Conservation (phyloP, 2,888 invertebrate genomes). For the Gandaritis pyraliata region DNA sequence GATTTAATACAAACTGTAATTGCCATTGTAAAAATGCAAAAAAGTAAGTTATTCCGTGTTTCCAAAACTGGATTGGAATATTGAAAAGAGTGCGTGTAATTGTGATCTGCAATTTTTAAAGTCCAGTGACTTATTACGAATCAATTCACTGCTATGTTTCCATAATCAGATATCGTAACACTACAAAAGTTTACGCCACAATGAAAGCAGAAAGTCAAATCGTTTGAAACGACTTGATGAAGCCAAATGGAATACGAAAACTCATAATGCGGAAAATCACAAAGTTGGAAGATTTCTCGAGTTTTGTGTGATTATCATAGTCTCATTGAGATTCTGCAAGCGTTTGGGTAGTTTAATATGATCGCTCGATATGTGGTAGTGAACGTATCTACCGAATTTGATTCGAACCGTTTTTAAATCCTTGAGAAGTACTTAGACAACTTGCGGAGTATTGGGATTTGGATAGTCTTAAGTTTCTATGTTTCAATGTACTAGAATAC, state of each 20-base stretch:
- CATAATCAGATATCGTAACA: not conserved
- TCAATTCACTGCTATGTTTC: too few species aligned
- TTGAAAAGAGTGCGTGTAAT: too few species aligned
- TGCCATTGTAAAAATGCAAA: too few species aligned
- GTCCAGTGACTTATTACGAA: too few species aligned
- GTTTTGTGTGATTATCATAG: conserved; percentile 10
- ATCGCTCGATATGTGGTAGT: conserved; percentile 8
- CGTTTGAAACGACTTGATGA: not conserved
- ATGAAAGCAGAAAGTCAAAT: not conserved
- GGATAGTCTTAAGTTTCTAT: too few species aligned
- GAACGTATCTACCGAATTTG: not conserved
- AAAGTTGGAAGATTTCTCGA: conserved; percentile 2
- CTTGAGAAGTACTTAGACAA: too few species aligned
- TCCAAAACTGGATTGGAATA: too few species aligned
- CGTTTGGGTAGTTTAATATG: conserved; percentile 19
- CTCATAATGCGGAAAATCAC: conserved; percentile 5
- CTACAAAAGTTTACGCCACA: not conserved
- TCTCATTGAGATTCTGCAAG: conserved; percentile 18
- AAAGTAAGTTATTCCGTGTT: too few species aligned
- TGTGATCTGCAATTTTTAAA: too few species aligned
- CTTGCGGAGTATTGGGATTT: not conserved
- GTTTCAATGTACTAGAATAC: too few species aligned
- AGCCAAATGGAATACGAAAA: conserved; percentile 8
- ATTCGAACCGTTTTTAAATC: conserved; percentile 3
- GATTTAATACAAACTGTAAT: too few species aligned